Evolutionary conservation across 1,140 invertebrate species (phyloP), one percentile per base, ranked within the genome.

Genomic region (Chrysomallon squamiferum): DNA sequence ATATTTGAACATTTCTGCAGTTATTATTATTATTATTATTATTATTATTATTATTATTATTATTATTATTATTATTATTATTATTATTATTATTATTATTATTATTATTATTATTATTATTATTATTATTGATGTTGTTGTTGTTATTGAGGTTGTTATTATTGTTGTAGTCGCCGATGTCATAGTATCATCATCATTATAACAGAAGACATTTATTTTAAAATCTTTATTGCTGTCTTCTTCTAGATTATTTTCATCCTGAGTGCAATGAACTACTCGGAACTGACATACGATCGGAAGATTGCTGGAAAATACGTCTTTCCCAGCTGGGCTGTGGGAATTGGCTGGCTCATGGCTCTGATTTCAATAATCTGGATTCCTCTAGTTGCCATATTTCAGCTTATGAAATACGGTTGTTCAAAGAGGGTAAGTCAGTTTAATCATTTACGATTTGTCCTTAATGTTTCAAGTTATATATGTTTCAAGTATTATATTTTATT

Each of bases 231-330:
- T 38, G 35, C 5, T 43, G 30, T 62, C 18, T 47, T 58, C 20
- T 86, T 84, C 35, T 74, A 89, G 89, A 86, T 87, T 29, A 89
- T 90, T 35, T 89, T 91, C 66, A 68, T 90, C 2, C 88, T 89
- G 38, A 90, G 88, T 50, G 86, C 90, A 25, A 71, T 84, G 20
- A 71, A 88, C 69, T 89, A 90, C 65, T 87, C 88, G 0, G 85
- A 86, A 49, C 80, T 91, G 38, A 88, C 86, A 18, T 82, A 82
- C 65, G 63, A 71, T 27, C 45, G 71, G 20, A 87, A 89, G 59
- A 86, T 84, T 15, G 70, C 71, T 22, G 13, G 59, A 5, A 64
- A 52, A 13, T 79, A 79, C 65, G 25, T 50, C 18, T 84, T 83
- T 57, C 82, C 82, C 3, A 41, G 54, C 18, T 84, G 81, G 81